Conservation (phyloP, 2,113 vertebrate genomes). For the Aplodontia rufa region DNA sequence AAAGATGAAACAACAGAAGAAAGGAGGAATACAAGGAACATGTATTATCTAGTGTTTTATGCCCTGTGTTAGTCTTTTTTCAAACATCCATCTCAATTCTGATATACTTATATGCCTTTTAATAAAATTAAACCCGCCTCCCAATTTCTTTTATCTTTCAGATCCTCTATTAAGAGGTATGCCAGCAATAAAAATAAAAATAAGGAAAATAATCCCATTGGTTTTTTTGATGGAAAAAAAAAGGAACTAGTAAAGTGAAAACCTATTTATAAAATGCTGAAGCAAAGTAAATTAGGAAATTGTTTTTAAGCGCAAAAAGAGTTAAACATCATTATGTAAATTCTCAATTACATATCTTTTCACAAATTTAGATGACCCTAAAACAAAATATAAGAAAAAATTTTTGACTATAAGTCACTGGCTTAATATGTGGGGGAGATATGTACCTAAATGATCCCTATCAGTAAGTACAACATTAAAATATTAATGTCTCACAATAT, state of each 20-base stretch:
- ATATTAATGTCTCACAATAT: neutral
- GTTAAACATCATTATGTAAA: neutral
- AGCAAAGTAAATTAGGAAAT: conserved; percentile 15
- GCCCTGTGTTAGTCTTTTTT: neutral
- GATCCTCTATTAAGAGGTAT: conserved; percentile 29
- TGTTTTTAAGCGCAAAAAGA: neutral
- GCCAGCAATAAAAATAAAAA: neutral
- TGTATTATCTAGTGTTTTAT: neutral
- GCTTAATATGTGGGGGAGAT: neutral
- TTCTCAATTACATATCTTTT: neutral
- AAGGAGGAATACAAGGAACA: neutral
- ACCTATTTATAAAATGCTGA: neutral
- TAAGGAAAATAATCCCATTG: neutral
- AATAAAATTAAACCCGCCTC: conserved; percentile 29
- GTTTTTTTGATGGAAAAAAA: conserved; percentile 42
- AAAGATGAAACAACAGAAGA: neutral
- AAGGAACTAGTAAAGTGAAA: neutral
- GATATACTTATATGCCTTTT: neutral
- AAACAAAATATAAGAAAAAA: too few relatives aligned
- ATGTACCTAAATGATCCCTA: neutral
- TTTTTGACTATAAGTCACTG: neutral
- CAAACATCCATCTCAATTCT: neutral
- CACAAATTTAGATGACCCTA: too few relatives aligned
- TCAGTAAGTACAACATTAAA: neutral
- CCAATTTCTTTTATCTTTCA: conserved; percentile 16